Evolutionary conservation across 2,888 invertebrate species (phyloP), one percentile per base, ranked within the genome.

Genomic region (Portevinia maculata): DNA sequence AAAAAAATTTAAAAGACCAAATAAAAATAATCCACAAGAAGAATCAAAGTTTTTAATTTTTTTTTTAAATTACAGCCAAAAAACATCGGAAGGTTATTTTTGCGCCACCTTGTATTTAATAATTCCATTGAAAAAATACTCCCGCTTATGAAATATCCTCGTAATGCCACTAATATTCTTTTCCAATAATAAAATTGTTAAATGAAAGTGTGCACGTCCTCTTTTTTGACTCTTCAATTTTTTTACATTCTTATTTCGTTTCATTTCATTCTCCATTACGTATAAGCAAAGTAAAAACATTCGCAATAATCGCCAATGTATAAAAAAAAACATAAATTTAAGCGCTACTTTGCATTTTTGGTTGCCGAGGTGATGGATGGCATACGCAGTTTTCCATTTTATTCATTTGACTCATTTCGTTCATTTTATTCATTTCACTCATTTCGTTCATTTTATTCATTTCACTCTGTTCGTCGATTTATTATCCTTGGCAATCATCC

Each of bases 331-430:
- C 34, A 79, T 44, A 67, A 74, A 69, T 57, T 57, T 74, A 57
- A 79, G 79, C 57, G 55, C 55, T 69, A 44, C 62, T 79, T 79
- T 74, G 57, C 74, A 74, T 79, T 48, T 64, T 52, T 30, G 44
- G n/a, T 13, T 34, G 60, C 41, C 60, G 34, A 52, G 24, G 21
- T 52, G 4, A 34, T 8, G 21, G 4, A 53, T 44, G 39, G 44
- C 44, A 19, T 44, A 19, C 11, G 19, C 11, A 44, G 11, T 19
- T 30, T 30, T 44, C 17, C 24, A 57, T 15, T 17, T 44, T 21
- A 19, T 44, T 44, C 19, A 15, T 21, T 59, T n/a, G n/a, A n/a
- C n/a, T 65, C 2, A 17, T 30, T 50, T 53, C 44, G 17, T 67
- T 53, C 44, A 13, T 67, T 79, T 79, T 74, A 69, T 79, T 60